phyloP scores from a whole-genome alignment of 2,797 vertebrate genomes.

The Lepilemur ruficaudatus region DNA sequence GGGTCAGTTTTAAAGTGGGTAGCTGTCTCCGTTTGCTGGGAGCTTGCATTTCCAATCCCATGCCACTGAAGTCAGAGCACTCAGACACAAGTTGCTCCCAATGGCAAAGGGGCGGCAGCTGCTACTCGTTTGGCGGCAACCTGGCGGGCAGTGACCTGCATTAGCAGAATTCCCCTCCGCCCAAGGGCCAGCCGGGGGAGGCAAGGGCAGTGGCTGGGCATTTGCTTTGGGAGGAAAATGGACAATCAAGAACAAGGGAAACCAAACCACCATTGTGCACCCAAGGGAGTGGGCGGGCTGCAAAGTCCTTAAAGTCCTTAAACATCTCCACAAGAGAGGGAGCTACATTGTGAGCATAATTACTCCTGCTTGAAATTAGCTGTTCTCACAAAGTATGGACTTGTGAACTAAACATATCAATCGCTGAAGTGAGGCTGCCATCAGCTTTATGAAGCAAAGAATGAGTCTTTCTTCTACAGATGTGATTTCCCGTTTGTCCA shows the following conservation, averaged over 20 bases:
- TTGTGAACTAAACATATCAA: neutral
- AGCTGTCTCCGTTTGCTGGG: conserved; percentile 51
- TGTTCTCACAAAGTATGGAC: neutral
- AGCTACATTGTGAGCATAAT: neutral
- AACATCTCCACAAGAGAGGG: neutral
- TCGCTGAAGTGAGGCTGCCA: neutral
- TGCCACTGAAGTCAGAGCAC: conserved; percentile 50
- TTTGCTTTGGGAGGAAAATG: neutral
- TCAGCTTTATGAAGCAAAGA: neutral
- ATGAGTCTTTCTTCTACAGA: neutral
- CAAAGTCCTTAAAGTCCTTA: neutral
- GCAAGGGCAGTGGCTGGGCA: neutral
- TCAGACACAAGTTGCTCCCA: neutral
- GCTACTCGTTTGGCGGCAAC: neutral
- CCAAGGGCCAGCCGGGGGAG: neutral
- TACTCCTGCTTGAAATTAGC: neutral
- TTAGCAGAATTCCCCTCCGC: neutral
- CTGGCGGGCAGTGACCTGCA: neutral
- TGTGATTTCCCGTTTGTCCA: neutral
- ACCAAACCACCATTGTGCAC: neutral
- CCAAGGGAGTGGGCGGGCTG: too few relatives aligned
- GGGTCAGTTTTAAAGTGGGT: neutral
- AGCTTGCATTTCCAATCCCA: conserved; percentile 58
- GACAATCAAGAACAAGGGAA: neutral
- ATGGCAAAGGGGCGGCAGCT: neutral